Evolutionary conservation across 2,888 invertebrate species (phyloP), one percentile per base, ranked within the genome.

Genomic region (Esperia sulphurella): DNA sequence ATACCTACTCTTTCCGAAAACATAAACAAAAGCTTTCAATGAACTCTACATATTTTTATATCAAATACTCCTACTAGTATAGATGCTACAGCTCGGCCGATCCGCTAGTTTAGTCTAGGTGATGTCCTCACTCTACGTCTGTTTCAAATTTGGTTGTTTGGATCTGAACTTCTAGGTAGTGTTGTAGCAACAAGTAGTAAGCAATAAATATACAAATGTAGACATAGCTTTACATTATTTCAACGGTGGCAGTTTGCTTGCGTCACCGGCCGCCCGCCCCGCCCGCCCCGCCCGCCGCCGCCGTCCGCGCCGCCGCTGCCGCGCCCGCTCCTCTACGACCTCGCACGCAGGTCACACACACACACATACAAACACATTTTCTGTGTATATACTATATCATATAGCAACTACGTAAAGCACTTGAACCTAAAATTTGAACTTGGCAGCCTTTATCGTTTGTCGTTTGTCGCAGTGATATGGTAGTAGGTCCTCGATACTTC

Each of bases 291-390:
- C 51, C 48, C 48, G 53, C 40, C 41, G 49, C 46, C 54, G 48
- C 54, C 40, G n/a, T n/a, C n/a, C n/a, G n/a, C n/a, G 49, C 51
- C 53, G 59, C 57, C 57, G 57, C 49, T 58, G 46, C 42, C 46
- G 28, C 52, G 51, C 49, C 41, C 49, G 43, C 57, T 55, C 55
- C 55, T n/a, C n/a, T 55, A 51, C 59, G 71, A 73, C 78, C 78
- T 75, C 81, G 72, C 54, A 54, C 61, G 48, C 70, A 65, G 70
- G 69, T 77, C 77, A 71, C 66, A 65, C 64, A 61, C 56, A 59
- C 30, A 12, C 9, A 43, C 8, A 7, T 43, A 10, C 28, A 41
- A 21, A 5, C 21, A 21, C 21, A 21, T 21, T 21, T 21, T 21
- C 21, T 29, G 10, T 12, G 12, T 41, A 12, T 35, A 1, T 3